A percentile compares a stretch with the other conserved stretches of the same genome.
Evolutionary conservation across 2,888 invertebrate genomes (phyloP).

Genomic region (Clitarchus hookeri): DNA sequence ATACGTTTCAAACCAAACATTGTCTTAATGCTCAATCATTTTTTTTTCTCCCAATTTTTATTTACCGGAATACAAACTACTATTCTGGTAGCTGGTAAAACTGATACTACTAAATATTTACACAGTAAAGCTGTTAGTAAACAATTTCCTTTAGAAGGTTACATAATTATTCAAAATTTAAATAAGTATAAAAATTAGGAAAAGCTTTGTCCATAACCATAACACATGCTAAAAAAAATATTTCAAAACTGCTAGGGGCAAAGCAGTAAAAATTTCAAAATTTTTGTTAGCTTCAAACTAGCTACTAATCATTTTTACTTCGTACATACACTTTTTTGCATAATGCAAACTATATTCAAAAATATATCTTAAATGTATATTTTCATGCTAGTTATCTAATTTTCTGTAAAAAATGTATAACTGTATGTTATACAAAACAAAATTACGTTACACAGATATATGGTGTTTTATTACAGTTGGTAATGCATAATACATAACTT

Average conservation of each 20-base stretch:
- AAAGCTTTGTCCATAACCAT: neutral
- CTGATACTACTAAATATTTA: neutral
- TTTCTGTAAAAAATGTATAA: neutral
- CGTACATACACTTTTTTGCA: neutral
- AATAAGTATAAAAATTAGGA: neutral
- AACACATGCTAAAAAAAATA: neutral
- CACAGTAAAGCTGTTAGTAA: neutral
- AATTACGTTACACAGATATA: too few relatives aligned
- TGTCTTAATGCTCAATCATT: too few relatives aligned
- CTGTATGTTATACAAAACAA: neutral
- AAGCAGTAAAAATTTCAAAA: neutral
- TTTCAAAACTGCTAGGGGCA: neutral
- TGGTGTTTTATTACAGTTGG: neutral
- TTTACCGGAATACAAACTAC: too few relatives aligned
- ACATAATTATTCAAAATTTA: neutral
- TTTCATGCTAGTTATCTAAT: neutral
- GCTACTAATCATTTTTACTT: neutral
- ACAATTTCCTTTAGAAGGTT: neutral
- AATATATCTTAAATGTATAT: neutral
- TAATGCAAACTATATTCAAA: neutral
- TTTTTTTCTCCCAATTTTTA: too few relatives aligned
- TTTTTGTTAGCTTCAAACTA: neutral
- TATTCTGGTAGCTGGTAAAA: too few relatives aligned
- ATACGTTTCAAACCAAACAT: too few relatives aligned
- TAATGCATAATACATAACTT: neutral